A percentile compares a stretch with the other conserved stretches of the same genome.
These are phyloP conservation scores for Drosophila lutescens DNA, from an alignment of 2,888 invertebrate genomes.

Conservation along the genomic window DNA sequence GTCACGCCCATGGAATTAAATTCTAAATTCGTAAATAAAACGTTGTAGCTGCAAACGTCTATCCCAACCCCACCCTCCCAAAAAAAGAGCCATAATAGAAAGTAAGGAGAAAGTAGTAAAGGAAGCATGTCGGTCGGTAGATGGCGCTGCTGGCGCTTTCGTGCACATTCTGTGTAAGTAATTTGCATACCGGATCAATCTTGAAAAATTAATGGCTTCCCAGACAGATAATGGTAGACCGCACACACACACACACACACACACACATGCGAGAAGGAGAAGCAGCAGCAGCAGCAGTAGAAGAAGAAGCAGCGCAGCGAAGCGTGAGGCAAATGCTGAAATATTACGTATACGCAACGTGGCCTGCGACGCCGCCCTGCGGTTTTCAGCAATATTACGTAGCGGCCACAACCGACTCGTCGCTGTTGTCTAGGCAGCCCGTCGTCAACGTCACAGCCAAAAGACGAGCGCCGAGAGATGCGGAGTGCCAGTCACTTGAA, in stretches of 20 bases:
- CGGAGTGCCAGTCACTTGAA: constrained; percentile 51
- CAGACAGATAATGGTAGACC: constrained; percentile 81
- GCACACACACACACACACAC: constrained; percentile 49
- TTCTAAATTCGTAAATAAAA: constrained; percentile 52
- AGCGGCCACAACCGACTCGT: constrained; percentile 56
- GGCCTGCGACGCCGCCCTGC: constrained; percentile 39
- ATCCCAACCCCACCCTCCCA: constrained; percentile 30
- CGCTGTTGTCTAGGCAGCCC: constrained; percentile 43
- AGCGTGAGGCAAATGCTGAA: constrained; percentile 69
- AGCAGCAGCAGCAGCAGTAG: constrained; percentile 32
- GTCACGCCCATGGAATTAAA: constrained; percentile 61
- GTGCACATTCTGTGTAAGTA: constrained; percentile 76
- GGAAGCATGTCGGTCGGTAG: constrained; percentile 52
- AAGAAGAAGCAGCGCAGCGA: constrained; percentile 53
- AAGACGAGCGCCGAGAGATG: constrained; percentile 51
- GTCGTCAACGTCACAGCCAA: constrained; percentile 32
- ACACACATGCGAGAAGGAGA: constrained; percentile 22
- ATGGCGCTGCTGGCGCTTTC: constrained; percentile 56
- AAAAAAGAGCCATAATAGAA: constrained; percentile 36
- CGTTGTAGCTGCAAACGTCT: constrained; percentile 24
- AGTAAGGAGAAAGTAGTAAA: constrained; percentile 61
- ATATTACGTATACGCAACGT: constrained; percentile 79
- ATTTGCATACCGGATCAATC: constrained; percentile 84
- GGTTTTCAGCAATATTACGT: constrained; percentile 69
- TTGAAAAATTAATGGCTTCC: constrained; percentile 83